phyloP scores from a whole-genome alignment of 2,113 vertebrate species.

The Phasianus colchicus region DNA sequence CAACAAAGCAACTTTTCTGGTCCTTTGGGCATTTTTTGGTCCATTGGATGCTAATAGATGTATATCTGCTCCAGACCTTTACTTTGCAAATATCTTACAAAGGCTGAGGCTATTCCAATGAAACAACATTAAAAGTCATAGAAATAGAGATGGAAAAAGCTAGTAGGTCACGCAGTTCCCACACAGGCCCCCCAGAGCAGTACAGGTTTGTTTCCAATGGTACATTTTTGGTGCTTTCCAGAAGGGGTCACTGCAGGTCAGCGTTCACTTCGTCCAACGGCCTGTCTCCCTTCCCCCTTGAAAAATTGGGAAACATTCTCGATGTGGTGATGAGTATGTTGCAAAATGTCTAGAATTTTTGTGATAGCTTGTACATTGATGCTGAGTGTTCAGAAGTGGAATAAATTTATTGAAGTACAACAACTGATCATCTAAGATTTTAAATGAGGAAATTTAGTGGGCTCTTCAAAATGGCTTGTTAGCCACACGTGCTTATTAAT shows the following conservation, averaged over 20 bases:
- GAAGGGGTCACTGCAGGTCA: constrained; percentile 74
- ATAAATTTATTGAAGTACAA: neutral
- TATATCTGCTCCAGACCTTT: constrained; percentile 28
- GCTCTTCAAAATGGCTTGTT: neutral
- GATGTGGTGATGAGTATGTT: neutral
- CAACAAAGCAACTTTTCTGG: neutral
- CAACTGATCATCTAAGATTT: neutral
- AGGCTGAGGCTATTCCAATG: constrained; percentile 34
- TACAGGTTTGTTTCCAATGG: constrained; percentile 57
- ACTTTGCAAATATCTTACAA: constrained; percentile 41
- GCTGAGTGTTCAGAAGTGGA: neutral
- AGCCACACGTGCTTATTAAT: neutral
- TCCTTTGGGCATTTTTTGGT: constrained; percentile 24
- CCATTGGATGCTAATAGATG: neutral
- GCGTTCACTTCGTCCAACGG: constrained; percentile 9
- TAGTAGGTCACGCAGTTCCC: constrained; percentile 60
- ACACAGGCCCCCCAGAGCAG: neutral
- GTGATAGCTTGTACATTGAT: neutral
- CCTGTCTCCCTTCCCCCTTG: constrained; percentile 5
- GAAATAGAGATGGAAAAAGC: constrained; percentile 58
- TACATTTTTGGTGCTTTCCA: constrained; percentile 70
- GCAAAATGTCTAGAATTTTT: neutral
- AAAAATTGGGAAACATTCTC: constrained; percentile 9
- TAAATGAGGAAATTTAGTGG: neutral
- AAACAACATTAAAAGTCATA: constrained; percentile 50